A percentile compares a stretch with the other conserved stretches of the same genome.
phyloP scores from a whole-genome alignment of 2,113 vertebrate genomes.

The Oryzias curvinotus region DNA sequence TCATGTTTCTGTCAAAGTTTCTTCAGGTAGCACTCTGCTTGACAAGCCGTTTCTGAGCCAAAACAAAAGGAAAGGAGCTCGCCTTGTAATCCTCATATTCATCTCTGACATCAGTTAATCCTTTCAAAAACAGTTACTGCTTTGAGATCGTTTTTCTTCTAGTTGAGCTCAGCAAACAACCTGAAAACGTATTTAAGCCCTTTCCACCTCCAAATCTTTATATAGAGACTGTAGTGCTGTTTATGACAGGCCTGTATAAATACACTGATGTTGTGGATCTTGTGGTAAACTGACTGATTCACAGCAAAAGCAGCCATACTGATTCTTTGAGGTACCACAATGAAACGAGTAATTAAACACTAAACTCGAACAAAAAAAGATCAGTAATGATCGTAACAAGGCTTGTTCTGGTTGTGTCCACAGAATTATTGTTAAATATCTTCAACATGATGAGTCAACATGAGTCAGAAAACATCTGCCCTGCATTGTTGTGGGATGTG shows the following conservation, averaged over 20 bases:
- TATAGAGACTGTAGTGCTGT: no score
- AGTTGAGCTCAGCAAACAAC: neutral
- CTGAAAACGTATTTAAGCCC: no score
- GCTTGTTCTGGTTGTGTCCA: neutral
- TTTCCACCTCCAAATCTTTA: no score
- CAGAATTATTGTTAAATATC: constrained; percentile 16
- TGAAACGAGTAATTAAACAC: constrained; percentile 4
- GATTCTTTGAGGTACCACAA: neutral
- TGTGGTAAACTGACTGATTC: no score
- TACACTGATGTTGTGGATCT: no score
- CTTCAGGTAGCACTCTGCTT: constrained; percentile 52
- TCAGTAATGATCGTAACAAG: constrained; percentile 1
- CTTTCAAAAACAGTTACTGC: neutral
- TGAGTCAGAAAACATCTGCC: constrained; percentile 13
- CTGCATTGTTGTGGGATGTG: neutral
- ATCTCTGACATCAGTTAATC: constrained; percentile 22
- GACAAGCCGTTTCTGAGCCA: constrained; percentile 28
- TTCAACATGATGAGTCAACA: constrained; percentile 6
- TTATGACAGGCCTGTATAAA: no score
- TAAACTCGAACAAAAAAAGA: constrained; percentile 1
- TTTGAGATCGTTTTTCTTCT: constrained; percentile 25
- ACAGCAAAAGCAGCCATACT: no score
- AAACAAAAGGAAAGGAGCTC: constrained; percentile 12
- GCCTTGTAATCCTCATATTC: constrained; percentile 18
- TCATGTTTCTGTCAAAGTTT: constrained; percentile 59